Conservation (phyloP, 2,113 vertebrate species). For the Potamarius usumacintae region DNA sequence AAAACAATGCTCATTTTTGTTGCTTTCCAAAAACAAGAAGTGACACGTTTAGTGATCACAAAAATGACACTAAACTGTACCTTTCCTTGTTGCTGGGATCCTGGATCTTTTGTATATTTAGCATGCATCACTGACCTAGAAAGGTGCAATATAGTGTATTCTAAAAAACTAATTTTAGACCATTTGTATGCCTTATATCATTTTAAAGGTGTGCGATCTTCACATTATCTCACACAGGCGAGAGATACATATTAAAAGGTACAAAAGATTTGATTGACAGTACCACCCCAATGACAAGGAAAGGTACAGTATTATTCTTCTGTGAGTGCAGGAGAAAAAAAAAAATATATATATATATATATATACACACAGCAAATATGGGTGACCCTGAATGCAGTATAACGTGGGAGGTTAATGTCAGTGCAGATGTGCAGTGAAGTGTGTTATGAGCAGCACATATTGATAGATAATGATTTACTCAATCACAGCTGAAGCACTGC, state of each 20-base stretch:
- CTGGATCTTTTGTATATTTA: not conserved
- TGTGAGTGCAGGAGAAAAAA: not conserved
- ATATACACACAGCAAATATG: not conserved
- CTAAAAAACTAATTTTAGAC: not conserved
- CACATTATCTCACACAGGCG: not conserved
- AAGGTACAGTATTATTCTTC: not conserved
- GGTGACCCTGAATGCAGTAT: constrained; percentile 10
- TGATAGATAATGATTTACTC: constrained; percentile 43
- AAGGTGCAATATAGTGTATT: not conserved
- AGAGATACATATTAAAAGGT: not conserved
- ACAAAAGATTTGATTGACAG: not conserved
- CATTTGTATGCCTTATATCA: not conserved
- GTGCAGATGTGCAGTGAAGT: constrained; percentile 45
- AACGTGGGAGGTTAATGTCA: not conserved
- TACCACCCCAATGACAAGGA: not conserved
- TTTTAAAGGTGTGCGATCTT: not conserved
- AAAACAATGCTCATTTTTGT: not conserved
- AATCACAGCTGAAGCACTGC: constrained; percentile 1
- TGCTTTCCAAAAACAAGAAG: not conserved
- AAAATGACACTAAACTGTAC: not conserved
- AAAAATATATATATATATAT: not conserved
- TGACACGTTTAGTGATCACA: not conserved
- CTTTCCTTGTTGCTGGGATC: not conserved
- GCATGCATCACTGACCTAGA: not conserved
- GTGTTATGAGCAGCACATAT: constrained; percentile 38